Evolutionary conservation across 2,888 invertebrate genomes (phyloP), one percentile per base, ranked within the genome.

Genomic region (Acleris cristana): DNA sequence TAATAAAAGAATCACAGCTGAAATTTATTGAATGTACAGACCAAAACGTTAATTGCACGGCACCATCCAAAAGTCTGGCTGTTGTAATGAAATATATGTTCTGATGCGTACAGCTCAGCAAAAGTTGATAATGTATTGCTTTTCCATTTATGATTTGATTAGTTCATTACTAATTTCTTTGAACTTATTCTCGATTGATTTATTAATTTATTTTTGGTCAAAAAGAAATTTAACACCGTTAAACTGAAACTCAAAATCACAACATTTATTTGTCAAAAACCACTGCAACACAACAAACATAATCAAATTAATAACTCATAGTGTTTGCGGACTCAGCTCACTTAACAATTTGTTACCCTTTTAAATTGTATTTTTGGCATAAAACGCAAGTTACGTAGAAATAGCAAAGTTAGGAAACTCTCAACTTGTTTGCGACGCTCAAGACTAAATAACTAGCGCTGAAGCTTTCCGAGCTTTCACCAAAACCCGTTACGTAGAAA

Each of bases 321-420:
- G 40, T 14, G 40, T 14, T 40, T 14, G 14, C 4, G 1, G 14
- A 40, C 40, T 14, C 4, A 40, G 40, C 4, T 40, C 40, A 40
- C 14, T 12, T 40, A 14, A 14, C 0, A 4, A 40, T 14, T 14
- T 40, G 4, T 0, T 12, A 40, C n/a, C 3, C 23, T 23, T 23
- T 19, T 48, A 62, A 59, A 18, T 65, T n/a, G 60, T 70, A 71
- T 65, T 65, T 66, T 71, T 40, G 65, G 64, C 65, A 69, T 74
- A 76, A 77, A 73, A 77, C 72, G 72, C 60, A 75, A 78, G 75
- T 78, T 75, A 71, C 71, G 71, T 68, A 65, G 69, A 70, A 65
- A 71, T 73, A 69, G 66, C 61, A 71, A 78, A 78, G 72, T 70
- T 73, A 40, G 30, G 56, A 40, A 60, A 65, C 58, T 65, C 53